Percentiles rank a stretch among this genome's conserved stretches.
These are phyloP conservation scores for Diaphora mendica DNA, from an alignment of 2,888 invertebrate genomes.

Conservation along the genomic window DNA sequence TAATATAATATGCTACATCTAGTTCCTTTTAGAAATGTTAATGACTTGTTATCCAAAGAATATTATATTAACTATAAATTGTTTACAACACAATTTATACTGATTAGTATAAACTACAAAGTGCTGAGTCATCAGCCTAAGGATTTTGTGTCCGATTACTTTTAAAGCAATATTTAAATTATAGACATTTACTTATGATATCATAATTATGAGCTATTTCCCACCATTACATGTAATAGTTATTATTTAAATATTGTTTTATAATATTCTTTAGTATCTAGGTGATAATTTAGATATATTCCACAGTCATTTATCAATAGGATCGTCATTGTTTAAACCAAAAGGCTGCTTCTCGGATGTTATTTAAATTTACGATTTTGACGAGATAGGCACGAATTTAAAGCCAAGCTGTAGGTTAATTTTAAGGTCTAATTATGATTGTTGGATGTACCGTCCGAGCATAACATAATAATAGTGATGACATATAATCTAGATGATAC, in stretches of 20 bases:
- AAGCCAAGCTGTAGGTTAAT: constrained; percentile 85
- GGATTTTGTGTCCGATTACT: constrained; percentile 69
- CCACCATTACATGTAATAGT: constrained; percentile 81
- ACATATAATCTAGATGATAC: constrained; percentile 76
- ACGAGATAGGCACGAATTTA: constrained; percentile 85
- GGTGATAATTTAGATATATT: constrained; percentile 79
- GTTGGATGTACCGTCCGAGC: constrained; percentile 85
- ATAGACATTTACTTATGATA: constrained; percentile 70
- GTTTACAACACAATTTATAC: constrained; percentile 73
- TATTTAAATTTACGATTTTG: constrained; percentile 79
- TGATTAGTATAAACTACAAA: constrained; percentile 71
- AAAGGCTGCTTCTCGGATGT: constrained; percentile 86
- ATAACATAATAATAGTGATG: constrained; percentile 83
- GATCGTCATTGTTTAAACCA: constrained; percentile 78
- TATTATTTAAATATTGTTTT: constrained; percentile 83
- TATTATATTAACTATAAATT: constrained; percentile 81
- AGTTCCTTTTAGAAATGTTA: constrained; percentile 85
- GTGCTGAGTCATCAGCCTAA: constrained; percentile 59
- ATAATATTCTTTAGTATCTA: constrained; percentile 78
- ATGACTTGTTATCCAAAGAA: constrained; percentile 85
- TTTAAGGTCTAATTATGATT: constrained; percentile 82
- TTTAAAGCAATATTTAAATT: constrained; percentile 83
- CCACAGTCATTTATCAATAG: constrained; percentile 84
- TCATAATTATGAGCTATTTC: constrained; percentile 72
- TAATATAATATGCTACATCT: constrained; percentile 69